A percentile compares a stretch with the other conserved stretches of the same genome.
Conservation (phyloP, 2,888 invertebrate genomes). For the Heliconius sara region DNA sequence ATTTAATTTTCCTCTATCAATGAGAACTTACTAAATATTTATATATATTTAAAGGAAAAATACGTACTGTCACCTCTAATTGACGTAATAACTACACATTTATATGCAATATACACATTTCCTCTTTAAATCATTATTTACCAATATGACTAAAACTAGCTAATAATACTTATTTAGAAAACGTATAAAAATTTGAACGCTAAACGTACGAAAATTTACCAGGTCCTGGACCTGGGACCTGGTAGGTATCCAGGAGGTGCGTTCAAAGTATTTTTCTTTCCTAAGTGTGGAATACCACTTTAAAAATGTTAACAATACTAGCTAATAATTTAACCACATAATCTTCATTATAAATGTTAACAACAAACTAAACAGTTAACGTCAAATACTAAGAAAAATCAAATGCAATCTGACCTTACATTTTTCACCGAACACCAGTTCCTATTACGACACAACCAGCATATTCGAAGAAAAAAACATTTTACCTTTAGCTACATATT, state of each 20-base stretch:
- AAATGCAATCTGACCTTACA: constrained; percentile 15
- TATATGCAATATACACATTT: neutral
- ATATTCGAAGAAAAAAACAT: constrained; percentile 21
- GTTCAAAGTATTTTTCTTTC: no score
- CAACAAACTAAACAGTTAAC: constrained; percentile 18
- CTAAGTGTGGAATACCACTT: no score
- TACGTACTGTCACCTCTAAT: neutral
- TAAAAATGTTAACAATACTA: no score
- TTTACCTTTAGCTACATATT: neutral
- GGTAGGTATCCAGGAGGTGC: no score
- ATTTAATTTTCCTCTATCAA: neutral
- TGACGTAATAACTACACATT: neutral
- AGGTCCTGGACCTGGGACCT: no score
- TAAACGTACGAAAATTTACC: no score
- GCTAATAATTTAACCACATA: neutral
- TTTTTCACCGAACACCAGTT: constrained; percentile 29
- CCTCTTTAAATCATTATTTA: neutral
- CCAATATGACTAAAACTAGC: neutral
- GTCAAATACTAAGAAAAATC: constrained; percentile 27
- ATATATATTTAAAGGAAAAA: neutral
- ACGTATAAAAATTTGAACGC: no score
- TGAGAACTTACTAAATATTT: neutral
- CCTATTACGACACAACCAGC: constrained; percentile 13
- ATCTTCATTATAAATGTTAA: constrained; percentile 1
- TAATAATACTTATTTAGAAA: neutral